Percentiles rank a stretch among this genome's conserved stretches.
Evolutionary conservation across 2,113 vertebrate species (phyloP).

Genomic region (Dolichallabes microphthalmus): DNA sequence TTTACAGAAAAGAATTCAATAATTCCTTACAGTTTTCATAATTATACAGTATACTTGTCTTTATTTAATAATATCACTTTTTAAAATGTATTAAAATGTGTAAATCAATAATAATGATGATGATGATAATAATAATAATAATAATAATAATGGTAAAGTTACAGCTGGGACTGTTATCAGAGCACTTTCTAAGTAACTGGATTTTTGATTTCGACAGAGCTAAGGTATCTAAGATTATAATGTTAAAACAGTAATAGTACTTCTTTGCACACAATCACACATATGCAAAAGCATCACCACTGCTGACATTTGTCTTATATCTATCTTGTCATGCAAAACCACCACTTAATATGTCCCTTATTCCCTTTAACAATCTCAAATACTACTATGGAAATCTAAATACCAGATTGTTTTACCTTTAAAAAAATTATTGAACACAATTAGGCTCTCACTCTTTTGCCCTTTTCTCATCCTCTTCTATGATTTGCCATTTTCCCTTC

Average conservation of each 20-base stretch:
- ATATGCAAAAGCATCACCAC: background rate
- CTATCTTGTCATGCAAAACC: background rate
- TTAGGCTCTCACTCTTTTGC: background rate
- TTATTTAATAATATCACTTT: background rate
- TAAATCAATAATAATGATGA: background rate
- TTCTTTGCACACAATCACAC: background rate
- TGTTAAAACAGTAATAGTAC: background rate
- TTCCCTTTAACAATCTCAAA: background rate
- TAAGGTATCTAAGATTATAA: background rate
- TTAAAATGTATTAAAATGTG: background rate
- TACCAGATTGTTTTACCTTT: background rate
- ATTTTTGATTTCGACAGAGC: background rate
- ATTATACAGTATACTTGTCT: background rate
- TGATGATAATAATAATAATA: too few relatives aligned
- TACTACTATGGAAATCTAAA: background rate
- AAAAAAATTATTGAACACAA: background rate
- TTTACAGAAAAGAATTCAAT: background rate
- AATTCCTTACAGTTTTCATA: too few relatives aligned
- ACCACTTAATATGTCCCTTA: background rate
- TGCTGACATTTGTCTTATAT: background rate
- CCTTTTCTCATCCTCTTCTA: background rate
- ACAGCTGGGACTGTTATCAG: background rate
- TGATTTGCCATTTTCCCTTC: background rate
- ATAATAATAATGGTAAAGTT: background rate
- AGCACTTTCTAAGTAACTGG: background rate